Evolutionary conservation across 2,888 invertebrate species (phyloP), one percentile per base, ranked within the genome.

Genomic region (Ethmia dodecea): DNA sequence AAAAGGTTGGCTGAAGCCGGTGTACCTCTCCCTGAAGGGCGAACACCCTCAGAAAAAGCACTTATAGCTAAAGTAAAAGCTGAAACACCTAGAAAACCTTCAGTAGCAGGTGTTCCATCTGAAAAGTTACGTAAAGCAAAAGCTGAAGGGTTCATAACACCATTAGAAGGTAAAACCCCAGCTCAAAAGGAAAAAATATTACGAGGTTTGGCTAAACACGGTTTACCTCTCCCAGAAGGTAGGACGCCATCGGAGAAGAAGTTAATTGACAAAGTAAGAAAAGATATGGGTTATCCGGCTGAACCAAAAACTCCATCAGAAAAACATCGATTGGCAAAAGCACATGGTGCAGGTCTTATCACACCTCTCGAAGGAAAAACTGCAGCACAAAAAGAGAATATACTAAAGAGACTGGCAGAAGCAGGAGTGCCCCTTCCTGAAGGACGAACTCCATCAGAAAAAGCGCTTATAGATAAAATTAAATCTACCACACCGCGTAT

Each of bases 11-110:
- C 43, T 1, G 38, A 37, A 13, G 8, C 35, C 10, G 48, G 49
- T 0, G 36, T 55, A n/a, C 47, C 50, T 4, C 36, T 62, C 1
- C 55, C 59, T 3, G 58, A 55, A 40, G 55, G 48, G 54, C 52
- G 24, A 38, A 47, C 55, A n/a, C 16, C 42, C 5, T 28, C 47
- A 1, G 38, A 40, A 11, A 54, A 42, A 40, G 32, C n/a, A n/a
- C 37, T 22, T 50, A 38, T 14, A 48, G 47, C 3, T 31, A 47
- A 50, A 41, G 55, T 57, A 4, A 1, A 38, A 8, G 53, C 22
- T n/a, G 22, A 22, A 22, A 22, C n/a, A 10, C n/a, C n/a, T n/a
- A 10, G 13, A 12, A 12, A 10, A 12, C 38, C 43, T 9, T 53
- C 60, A 2, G 51, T 47, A 43, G 60, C 65, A 1, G 53, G 51